Evolutionary conservation across 2,797 vertebrate species (phyloP).

Genomic region (Hypotaenidia okinawae): DNA sequence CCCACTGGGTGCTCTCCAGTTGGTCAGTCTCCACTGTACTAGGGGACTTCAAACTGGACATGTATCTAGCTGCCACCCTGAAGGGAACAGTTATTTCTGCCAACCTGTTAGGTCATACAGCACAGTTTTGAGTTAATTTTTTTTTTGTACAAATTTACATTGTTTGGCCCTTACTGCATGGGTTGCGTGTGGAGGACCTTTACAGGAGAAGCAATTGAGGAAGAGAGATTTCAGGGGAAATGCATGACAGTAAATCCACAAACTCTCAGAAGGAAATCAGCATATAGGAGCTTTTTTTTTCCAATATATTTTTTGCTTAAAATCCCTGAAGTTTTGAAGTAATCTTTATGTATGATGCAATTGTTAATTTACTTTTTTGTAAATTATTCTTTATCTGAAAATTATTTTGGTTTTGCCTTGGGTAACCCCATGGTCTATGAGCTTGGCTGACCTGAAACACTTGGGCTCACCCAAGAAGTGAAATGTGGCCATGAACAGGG

Average conservation of each 20-base stretch:
- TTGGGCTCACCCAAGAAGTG: neutral
- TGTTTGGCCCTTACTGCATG: neutral
- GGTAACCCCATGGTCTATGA: neutral
- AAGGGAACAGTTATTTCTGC: neutral
- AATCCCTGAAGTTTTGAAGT: neutral
- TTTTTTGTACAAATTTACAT: rapidly evolving
- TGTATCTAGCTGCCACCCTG: neutral
- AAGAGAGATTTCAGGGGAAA: neutral
- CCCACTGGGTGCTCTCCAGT: neutral
- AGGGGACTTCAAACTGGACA: rapidly evolving
- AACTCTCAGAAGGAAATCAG: neutral
- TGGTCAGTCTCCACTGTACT: neutral
- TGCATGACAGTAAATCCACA: neutral
- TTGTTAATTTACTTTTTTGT: neutral
- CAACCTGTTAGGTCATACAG: too few relatives aligned
- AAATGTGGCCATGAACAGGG: too few relatives aligned
- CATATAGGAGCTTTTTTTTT: neutral
- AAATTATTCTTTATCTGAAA: neutral
- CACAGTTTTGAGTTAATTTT: neutral
- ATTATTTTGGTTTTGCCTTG: neutral
- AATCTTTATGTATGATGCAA: neutral
- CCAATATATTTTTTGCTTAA: neutral
- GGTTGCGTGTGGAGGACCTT: rapidly evolving
- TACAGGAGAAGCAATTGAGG: neutral
- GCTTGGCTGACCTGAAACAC: neutral